Conservation (phyloP, 2,113 vertebrate species). For the Pseudopipra pipra region DNA sequence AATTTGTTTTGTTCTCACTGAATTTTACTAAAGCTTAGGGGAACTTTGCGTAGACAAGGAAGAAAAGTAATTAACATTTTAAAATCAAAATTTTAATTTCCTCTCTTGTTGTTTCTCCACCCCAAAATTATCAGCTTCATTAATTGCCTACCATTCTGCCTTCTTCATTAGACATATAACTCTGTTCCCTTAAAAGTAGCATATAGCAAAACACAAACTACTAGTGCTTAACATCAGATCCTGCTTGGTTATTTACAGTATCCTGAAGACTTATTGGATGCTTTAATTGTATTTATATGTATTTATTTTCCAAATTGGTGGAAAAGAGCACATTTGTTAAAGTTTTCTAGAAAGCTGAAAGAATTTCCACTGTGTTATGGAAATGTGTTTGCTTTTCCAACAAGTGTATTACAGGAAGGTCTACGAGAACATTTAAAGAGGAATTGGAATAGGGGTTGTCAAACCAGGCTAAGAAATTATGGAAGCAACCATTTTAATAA, state of each 20-base stretch:
- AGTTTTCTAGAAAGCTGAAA: neutral
- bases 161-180: neutral
- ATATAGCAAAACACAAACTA: neutral
- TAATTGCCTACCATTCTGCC: neutral
- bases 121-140: neutral
- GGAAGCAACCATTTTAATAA: neutral
- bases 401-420: neutral
- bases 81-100: neutral
- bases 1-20: neutral
- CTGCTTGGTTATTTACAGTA: neutral
- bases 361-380: neutral
- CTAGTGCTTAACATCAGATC: neutral
- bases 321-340: neutral
- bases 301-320: neutral
- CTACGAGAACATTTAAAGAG: neutral
- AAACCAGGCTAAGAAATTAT: neutral
- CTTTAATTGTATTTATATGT: neutral
- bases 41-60: neutral
- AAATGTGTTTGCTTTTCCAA: neutral
- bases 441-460: neutral
- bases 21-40: neutral
- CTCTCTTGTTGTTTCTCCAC: accelerated
- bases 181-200: neutral
- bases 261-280: neutral
- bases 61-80: neutral